Evolutionary conservation across 2,797 vertebrate species (phyloP), one percentile per base, ranked within the genome.

Genomic region (Paratrypauchen microcephalus): DNA sequence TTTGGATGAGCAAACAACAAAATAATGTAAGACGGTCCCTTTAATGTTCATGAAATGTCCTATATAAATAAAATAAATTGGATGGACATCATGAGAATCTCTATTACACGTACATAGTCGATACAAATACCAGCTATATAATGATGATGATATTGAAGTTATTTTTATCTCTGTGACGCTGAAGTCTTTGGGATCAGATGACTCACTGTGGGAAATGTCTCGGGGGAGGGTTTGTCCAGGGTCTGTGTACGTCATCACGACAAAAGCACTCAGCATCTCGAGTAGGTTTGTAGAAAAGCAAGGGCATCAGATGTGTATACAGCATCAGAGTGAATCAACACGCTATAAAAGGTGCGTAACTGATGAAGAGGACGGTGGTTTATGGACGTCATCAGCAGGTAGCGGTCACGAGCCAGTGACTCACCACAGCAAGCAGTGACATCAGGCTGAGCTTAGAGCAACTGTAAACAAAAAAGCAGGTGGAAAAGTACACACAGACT

Each of bases 291-390:
- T 32, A 66, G 39, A n/a, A 15, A 16, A 45, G 54, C 55, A 52
- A 62, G 39, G 7, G 55, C 61, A 1, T 68, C 36, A 21, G 32
- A 75, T 28, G 73, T 61, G 71, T 32, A 26, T 39, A 64, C 15
- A 45, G 50, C 72, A 61, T 79, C 74, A 70, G 66, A 6, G 82
- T 90, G 88, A 90, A 79, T 92, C 88, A 87, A 47, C 58, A 26
- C 57, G 4, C 65, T 76, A 39, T 28, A 32, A 18, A 36, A 56
- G 69, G 79, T 26, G 0, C 65, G 66, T 62, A 32, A 80, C 57
- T 74, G 71, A 80, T 79, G 68, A 62, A 56, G 70, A 65, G 52
- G 73, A 70, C 63, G 65, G 68, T 47, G 57, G 50, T 62, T 24
- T 41, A 64, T 3, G 23, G 23, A 68, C 68, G 80, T 87, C 88